Evolutionary conservation across 2,113 vertebrate genomes (phyloP).

Genomic region (Pogonocichla stellata): DNA sequence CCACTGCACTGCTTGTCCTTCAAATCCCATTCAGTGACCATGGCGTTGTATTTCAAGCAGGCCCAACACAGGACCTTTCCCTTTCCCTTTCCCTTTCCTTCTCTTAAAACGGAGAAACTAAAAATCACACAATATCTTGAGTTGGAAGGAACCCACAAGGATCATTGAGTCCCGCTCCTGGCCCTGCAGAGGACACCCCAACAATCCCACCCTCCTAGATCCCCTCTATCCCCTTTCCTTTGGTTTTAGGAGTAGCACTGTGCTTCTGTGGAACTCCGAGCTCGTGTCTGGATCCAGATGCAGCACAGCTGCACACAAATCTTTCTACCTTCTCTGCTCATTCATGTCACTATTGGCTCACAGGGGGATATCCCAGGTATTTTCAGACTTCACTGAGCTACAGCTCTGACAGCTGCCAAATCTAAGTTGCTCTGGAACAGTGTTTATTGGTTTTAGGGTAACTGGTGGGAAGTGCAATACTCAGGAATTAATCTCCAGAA

Average conservation of each 20-base stretch:
- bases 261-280: not conserved
- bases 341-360: not conserved
- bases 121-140: not conserved
- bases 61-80: not conserved
- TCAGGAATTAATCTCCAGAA: not conserved
- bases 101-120: not conserved
- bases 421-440: not conserved
- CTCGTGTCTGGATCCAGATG: not conserved
- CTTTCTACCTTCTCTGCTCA: not conserved
- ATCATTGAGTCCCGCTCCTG: not conserved
- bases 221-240: not conserved
- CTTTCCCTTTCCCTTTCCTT: not conserved
- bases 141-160: not conserved
- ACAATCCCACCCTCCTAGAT: not conserved
- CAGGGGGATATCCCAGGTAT: not conserved
- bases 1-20: not conserved
- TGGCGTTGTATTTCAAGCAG: not conserved
- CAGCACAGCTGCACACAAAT: not conserved
- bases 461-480: not conserved
- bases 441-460: not conserved
- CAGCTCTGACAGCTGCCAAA: not conserved
- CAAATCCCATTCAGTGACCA: not conserved
- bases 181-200: not conserved
- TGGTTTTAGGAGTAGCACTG: not conserved
- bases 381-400: not conserved